A percentile compares a stretch with the other conserved stretches of the same genome.
Conservation (phyloP, 2,113 vertebrate species). For the Opisthocomus hoazin region DNA sequence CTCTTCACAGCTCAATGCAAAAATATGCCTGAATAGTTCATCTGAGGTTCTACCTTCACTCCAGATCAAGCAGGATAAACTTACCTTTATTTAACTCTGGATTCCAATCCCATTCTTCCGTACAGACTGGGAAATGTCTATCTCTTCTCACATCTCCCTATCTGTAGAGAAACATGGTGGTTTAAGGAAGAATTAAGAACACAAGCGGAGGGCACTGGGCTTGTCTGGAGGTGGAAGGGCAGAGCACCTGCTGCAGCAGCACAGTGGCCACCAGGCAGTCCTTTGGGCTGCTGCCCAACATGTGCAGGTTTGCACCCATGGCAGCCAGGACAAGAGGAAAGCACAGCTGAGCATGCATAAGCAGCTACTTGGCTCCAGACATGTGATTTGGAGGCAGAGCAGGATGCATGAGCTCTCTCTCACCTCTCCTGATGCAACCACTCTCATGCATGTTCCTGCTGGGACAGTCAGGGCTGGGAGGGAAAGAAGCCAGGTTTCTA, state of each 20-base stretch:
- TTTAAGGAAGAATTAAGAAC: not conserved
- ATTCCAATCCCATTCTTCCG: not conserved
- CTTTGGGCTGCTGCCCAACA: not conserved
- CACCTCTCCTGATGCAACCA: not conserved
- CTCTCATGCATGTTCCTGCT: not conserved
- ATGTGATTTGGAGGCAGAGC: not conserved
- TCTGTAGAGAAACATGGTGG: not conserved
- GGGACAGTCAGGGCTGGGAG: not conserved
- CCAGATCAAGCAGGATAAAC: not conserved
- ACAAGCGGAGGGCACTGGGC: not conserved
- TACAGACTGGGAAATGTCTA: accelerated
- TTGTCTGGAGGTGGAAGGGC: not conserved
- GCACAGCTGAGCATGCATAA: not conserved
- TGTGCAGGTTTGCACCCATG: not conserved
- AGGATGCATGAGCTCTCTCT: accelerated
- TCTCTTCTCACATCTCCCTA: not conserved
- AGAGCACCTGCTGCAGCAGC: not conserved
- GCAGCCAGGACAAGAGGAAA: not conserved
- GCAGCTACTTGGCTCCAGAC: not conserved
- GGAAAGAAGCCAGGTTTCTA: not conserved
- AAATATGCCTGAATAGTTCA: not conserved
- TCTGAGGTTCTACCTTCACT: not conserved
- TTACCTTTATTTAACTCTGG: not conserved
- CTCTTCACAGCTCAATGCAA: not conserved
- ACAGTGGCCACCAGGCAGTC: not conserved